A percentile compares a stretch with the other conserved stretches of the same genome.
These are phyloP conservation scores for Lutjanus argentimaculatus DNA, from an alignment of 2,797 vertebrate genomes.

Conservation along the genomic window DNA sequence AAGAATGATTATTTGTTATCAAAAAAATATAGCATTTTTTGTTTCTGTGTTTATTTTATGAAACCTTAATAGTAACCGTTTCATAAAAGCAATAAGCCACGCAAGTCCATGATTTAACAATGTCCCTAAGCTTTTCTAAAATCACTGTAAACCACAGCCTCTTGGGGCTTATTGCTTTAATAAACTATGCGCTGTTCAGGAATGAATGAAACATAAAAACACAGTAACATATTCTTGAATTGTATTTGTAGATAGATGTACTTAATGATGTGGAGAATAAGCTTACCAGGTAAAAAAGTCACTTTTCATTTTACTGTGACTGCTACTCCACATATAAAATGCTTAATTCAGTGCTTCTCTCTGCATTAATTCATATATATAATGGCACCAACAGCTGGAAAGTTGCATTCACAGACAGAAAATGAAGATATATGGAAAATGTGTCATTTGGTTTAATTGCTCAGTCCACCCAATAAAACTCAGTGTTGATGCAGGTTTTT, in stretches of 20 bases:
- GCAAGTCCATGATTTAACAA: too few species aligned
- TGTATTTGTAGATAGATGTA: background rate
- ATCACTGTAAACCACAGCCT: too few species aligned
- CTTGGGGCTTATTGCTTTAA: too few species aligned
- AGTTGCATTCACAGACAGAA: background rate
- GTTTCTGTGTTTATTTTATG: too few species aligned
- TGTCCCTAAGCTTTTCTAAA: too few species aligned
- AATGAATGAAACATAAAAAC: background rate
- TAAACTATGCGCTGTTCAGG: background rate
- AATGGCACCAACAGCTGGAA: background rate
- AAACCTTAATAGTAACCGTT: too few species aligned
- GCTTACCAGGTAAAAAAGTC: background rate
- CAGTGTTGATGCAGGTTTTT: background rate
- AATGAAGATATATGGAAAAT: background rate
- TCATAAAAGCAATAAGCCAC: too few species aligned
- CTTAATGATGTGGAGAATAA: conserved; percentile 3
- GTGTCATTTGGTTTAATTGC: background rate
- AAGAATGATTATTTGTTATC: too few species aligned
- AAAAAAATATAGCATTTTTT: too few species aligned
- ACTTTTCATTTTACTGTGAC: background rate
- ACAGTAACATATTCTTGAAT: background rate
- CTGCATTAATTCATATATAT: background rate
- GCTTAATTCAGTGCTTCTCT: background rate
- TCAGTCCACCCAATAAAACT: background rate
- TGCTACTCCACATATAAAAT: conserved; percentile 2